These are phyloP conservation scores for Brenthis hecate DNA, from an alignment of 2,888 invertebrate genomes.

Conservation along the genomic window DNA sequence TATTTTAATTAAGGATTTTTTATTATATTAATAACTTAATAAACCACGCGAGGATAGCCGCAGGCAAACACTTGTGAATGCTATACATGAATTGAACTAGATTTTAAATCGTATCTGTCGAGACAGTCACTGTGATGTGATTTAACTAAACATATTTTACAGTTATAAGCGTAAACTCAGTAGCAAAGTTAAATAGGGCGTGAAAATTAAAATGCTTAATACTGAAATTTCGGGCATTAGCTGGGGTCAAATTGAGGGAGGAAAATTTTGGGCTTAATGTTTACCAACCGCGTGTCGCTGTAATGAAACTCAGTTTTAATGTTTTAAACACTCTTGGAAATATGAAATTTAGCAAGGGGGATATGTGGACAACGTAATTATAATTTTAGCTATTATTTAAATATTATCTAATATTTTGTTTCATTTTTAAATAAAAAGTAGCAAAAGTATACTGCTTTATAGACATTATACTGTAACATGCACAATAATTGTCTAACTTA, in stretches of 20 bases:
- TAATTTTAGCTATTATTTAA: not conserved
- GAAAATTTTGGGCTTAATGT: slow-evolving; percentile 19
- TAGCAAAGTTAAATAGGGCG: slow-evolving; percentile 17
- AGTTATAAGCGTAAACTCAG: slow-evolving; percentile 1
- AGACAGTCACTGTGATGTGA: not conserved
- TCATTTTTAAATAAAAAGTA: no score
- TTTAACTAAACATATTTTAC: not conserved
- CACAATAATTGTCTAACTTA: no score
- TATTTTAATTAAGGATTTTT: no score
- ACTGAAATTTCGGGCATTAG: slow-evolving; percentile 22
- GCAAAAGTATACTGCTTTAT: no score
- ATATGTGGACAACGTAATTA: slow-evolving; percentile 1
- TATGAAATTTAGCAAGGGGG: slow-evolving; percentile 11
- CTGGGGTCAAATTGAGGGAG: slow-evolving; percentile 10
- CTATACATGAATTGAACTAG: not conserved
- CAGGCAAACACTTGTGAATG: no score
- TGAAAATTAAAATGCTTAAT: slow-evolving; percentile 24
- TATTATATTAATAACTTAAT: no score
- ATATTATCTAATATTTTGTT: no score
- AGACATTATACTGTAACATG: no score
- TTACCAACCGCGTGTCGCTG: slow-evolving; percentile 13
- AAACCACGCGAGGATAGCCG: no score
- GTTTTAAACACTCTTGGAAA: slow-evolving; percentile 9
- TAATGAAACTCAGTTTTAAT: slow-evolving; percentile 23
- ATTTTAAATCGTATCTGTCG: not conserved